Base-by-base conservation (phyloP, 2,113 vertebrate species). In the Capra hircus region DNA sequence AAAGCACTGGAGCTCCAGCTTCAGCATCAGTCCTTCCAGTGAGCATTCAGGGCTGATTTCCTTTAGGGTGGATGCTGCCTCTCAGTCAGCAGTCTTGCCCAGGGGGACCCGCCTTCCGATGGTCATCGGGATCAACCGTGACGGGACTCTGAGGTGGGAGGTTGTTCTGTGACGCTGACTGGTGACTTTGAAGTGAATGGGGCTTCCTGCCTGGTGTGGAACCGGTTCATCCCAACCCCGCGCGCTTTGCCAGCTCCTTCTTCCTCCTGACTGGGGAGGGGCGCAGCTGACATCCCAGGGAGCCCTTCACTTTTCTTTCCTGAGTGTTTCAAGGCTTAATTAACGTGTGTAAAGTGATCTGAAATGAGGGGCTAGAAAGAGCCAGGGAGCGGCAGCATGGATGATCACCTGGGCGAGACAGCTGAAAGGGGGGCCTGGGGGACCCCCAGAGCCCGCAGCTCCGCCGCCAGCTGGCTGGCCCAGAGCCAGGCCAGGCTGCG, bases 341-440 rank as follows among this genome's bases (percentile, higher is more conserved):
- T 96, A 97, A 95, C 14, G 21, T 15, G 40, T 94, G 95, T 88
- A 98, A 97, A 98, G 96, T 95, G 97, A 98, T 98, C 97, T 98
- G 97, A 97, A 97, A 97, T 28, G 85, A 77, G 7, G 94, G 82
- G 88, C 82, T 96, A 74, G 83, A 91, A 95, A 62, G 93, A 88
- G 90, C 92, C 30, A 25, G 45, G 96, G 92, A 94, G 43, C 50
- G 5, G 48, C 91, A 19, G 81, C 84, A 59, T 64, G 91, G 23
- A 36, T 33, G 81, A 95, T 81, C 97, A 97, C 96, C 97, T 98
- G 95, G 97, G 95, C 50, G 2, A 96, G 91, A 93, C 89, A 94
- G 94, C 94, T 92, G 83, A 88, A 52, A 91, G 64, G 45, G 74
- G 85, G 94, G 91, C 27, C 50, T 14, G 88, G 40, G 89, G 92